These are phyloP conservation scores for Lophius americanus DNA, from an alignment of 2,797 vertebrate species.

Conservation along the genomic window DNA sequence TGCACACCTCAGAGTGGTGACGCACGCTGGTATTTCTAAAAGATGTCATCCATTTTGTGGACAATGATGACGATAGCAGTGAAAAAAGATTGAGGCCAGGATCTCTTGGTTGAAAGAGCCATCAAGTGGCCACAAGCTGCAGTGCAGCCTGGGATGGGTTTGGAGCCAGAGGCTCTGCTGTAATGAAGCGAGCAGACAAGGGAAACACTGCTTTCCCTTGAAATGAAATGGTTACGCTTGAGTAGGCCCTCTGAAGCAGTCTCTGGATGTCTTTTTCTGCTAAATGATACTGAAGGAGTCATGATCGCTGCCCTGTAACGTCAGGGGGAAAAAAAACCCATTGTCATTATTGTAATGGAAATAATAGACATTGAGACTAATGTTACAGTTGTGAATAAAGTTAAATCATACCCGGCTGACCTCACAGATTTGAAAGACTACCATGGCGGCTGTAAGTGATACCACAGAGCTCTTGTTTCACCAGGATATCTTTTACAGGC, in stretches of 20 bases:
- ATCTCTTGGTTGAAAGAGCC: slow-evolving; percentile 78
- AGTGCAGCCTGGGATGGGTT: slow-evolving; percentile 53
- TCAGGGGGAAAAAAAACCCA: slow-evolving; percentile 3
- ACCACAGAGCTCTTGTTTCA: slow-evolving; percentile 67
- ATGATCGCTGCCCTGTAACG: slow-evolving; percentile 13
- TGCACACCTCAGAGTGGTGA: slow-evolving; percentile 81
- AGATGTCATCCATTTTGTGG: slow-evolving; percentile 87
- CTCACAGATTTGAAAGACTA: slow-evolving; percentile 45
- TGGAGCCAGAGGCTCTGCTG: slow-evolving; percentile 27
- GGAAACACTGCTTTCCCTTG: slow-evolving; percentile 50
- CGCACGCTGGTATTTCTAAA: slow-evolving; percentile 85
- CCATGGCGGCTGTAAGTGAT: slow-evolving; percentile 58
- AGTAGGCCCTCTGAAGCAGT: slow-evolving; percentile 47
- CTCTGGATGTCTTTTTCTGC: slow-evolving; percentile 41
- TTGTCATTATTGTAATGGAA: slow-evolving; percentile 13
- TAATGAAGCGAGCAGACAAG: slow-evolving; percentile 37
- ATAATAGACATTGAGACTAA: slow-evolving; percentile 35
- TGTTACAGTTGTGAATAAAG: slow-evolving; percentile 36
- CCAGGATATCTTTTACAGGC: slow-evolving; percentile 65
- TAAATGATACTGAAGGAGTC: slow-evolving; percentile 22
- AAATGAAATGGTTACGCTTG: slow-evolving; percentile 47
- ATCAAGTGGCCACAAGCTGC: slow-evolving; percentile 75
- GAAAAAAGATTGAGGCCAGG: slow-evolving; percentile 30
- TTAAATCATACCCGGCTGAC: slow-evolving; percentile 56
- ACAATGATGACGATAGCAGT: slow-evolving; percentile 75